A percentile compares a stretch with the other conserved stretches of the same genome.
phyloP scores from a whole-genome alignment of 2,888 invertebrate species.

The Amphimallon solstitiale region DNA sequence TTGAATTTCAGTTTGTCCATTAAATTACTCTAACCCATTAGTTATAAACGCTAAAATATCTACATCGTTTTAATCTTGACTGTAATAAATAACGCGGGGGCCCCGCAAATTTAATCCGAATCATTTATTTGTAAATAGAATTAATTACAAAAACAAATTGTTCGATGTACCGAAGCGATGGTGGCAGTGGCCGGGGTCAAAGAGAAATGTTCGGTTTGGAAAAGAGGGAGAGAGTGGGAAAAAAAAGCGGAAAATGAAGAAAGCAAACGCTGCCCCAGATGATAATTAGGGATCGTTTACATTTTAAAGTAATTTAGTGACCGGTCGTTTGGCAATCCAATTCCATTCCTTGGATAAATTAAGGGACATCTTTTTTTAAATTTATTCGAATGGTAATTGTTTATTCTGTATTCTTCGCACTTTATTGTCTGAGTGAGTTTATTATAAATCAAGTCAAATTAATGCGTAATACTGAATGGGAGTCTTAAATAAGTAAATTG shows the following conservation, averaged over 20 bases:
- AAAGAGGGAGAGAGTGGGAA: background rate
- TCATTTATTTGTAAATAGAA: slow-evolving; percentile 11
- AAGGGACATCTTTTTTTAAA: slow-evolving; percentile 24
- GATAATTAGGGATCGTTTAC: slow-evolving; percentile 26
- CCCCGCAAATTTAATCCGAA: slow-evolving; percentile 7
- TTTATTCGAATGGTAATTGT: no score
- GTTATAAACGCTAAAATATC: slow-evolving; percentile 3
- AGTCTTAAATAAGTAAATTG: no score
- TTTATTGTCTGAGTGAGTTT: no score
- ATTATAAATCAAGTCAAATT: no score
- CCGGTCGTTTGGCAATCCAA: slow-evolving; percentile 16
- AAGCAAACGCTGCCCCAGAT: background rate
- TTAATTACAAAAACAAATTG: slow-evolving; percentile 18
- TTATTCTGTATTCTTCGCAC: no score
- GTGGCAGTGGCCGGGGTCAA: background rate
- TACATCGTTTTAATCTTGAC: slow-evolving; percentile 16
- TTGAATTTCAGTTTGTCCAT: slow-evolving; percentile 14
- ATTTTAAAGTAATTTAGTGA: slow-evolving; percentile 28
- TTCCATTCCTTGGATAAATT: slow-evolving; percentile 4
- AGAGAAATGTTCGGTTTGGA: slow-evolving; percentile 1
- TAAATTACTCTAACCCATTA: slow-evolving; percentile 2
- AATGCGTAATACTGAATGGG: no score
- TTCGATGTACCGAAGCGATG: background rate
- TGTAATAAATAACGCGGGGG: slow-evolving; percentile 1
- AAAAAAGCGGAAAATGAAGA: background rate